Evolutionary conservation across 2,797 vertebrate genomes (phyloP).

Genomic region (Petrocephalus schoutedeni): DNA sequence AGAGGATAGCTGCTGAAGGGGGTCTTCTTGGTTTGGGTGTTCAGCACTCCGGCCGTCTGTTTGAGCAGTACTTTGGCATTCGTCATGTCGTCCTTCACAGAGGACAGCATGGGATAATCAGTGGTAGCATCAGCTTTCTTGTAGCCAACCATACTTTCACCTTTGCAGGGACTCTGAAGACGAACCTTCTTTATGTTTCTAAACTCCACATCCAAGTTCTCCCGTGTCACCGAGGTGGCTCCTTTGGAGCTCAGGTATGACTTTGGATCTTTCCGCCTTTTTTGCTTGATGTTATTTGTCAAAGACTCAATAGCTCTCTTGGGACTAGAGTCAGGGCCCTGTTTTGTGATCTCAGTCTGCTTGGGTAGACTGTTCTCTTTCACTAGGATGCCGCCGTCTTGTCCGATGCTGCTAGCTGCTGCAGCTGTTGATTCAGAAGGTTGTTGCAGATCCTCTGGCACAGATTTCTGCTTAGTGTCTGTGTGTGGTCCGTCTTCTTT

Average conservation of each 20-base stretch:
- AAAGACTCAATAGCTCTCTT: constrained; percentile 47
- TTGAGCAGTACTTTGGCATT: constrained; percentile 72
- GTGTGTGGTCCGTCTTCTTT: constrained; percentile 18
- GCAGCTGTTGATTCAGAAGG: constrained; percentile 29
- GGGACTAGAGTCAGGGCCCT: constrained; percentile 33
- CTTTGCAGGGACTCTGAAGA: constrained; percentile 46
- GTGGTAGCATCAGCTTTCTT: constrained; percentile 61
- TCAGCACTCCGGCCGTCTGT: constrained; percentile 55
- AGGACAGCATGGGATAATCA: constrained; percentile 66
- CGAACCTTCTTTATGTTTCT: constrained; percentile 74
- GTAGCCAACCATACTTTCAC: constrained; percentile 50
- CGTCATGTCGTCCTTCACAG: constrained; percentile 69
- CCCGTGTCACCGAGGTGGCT: constrained; percentile 66
- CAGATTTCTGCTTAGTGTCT: constrained; percentile 49
- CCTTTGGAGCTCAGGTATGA: constrained; percentile 55
- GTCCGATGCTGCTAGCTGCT: constrained; percentile 40
- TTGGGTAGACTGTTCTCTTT: constrained; percentile 60
- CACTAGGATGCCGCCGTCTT: constrained; percentile 35
- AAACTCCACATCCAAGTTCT: constrained; percentile 70
- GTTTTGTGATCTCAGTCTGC: constrained; percentile 49
- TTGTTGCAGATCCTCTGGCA: constrained; percentile 44
- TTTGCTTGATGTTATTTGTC: constrained; percentile 53
- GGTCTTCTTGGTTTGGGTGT: constrained; percentile 63
- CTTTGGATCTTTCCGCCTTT: constrained; percentile 76
- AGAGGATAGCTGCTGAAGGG: constrained; percentile 65